Evolutionary conservation across 2,113 vertebrate species (phyloP).

Genomic region (Neogale vison): DNA sequence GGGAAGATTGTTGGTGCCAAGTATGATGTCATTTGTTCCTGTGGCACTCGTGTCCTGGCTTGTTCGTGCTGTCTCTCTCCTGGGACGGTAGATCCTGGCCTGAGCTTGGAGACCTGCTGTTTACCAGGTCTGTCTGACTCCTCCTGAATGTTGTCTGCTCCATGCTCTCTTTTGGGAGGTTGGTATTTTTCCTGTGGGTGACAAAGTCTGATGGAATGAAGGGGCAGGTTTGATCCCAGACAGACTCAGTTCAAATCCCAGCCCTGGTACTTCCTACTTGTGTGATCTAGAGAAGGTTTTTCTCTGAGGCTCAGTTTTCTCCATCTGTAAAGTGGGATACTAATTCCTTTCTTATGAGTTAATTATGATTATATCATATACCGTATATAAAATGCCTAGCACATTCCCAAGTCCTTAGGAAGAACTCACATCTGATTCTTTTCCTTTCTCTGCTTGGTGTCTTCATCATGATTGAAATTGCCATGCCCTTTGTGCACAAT

Average conservation of each 20-base stretch:
- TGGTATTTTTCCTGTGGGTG: background rate
- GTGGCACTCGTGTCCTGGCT: background rate
- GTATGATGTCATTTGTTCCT: background rate
- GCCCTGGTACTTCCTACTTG: background rate
- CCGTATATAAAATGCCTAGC: background rate
- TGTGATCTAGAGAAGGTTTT: background rate
- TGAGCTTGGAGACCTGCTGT: background rate
- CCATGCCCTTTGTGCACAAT: background rate
- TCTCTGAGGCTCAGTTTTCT: background rate
- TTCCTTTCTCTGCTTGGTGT: conserved; percentile 5
- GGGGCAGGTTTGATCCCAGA: background rate
- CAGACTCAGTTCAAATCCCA: background rate
- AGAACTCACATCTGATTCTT: background rate
- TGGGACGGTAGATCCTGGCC: background rate
- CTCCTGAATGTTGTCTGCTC: background rate
- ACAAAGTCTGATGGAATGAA: background rate
- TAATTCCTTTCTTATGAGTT: background rate
- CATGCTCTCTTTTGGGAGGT: background rate
- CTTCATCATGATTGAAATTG: background rate
- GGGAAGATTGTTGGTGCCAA: background rate
- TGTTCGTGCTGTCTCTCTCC: background rate
- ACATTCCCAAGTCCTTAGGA: background rate
- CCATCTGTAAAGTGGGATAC: background rate
- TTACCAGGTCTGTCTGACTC: background rate
- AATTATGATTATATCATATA: background rate